Base-by-base conservation (phyloP, 2,113 vertebrate species). In the Ctenomys sociabilis region DNA sequence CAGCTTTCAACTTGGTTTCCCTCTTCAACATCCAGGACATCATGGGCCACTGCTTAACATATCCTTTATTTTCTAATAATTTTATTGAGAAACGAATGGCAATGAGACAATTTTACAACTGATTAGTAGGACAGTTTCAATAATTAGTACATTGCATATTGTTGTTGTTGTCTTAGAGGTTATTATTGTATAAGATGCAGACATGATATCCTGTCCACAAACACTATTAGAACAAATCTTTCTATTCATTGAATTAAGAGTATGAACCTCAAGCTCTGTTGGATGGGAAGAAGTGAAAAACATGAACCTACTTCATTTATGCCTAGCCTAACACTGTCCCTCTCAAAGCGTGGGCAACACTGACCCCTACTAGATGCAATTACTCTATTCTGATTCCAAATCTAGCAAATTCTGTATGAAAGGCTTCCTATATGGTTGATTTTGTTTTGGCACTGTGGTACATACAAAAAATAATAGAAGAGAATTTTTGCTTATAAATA, bases 31-130 rank as follows among this genome's bases (percentile, higher is more conserved):
- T 68, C 43, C 90, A 96, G 35, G 35, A 28, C 22, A 85, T 19
- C 32, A 17, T 81, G n/a, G 45, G 82, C 57, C 21, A 90, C 70
- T 77, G 66, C 81, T 97, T 94, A 84, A 91, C 26, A 70, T 91
- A 35, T 14, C 78, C 96, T 97, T 85, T 92, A 66, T n/a, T n/a
- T n/a, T n/a, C n/a, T n/a, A n/a, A n/a, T n/a, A n/a, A n/a, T n/a
- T n/a, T n/a, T n/a, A n/a, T n/a, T n/a, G n/a, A n/a, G n/a, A n/a
- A n/a, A n/a, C n/a, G n/a, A n/a, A n/a, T n/a, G n/a, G n/a, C n/a
- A n/a, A n/a, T n/a, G n/a, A n/a, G n/a, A n/a, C n/a, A n/a, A n/a
- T n/a, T n/a, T n/a, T n/a, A n/a, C n/a, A n/a, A n/a, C n/a, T n/a
- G n/a, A n/a, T n/a, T n/a, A n/a, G n/a, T n/a, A n/a, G n/a, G n/a